A percentile compares a stretch with the other conserved stretches of the same genome.
These are phyloP conservation scores for Beaufortia kweichowensis DNA, from an alignment of 2,113 vertebrate genomes.

Conservation along the genomic window DNA sequence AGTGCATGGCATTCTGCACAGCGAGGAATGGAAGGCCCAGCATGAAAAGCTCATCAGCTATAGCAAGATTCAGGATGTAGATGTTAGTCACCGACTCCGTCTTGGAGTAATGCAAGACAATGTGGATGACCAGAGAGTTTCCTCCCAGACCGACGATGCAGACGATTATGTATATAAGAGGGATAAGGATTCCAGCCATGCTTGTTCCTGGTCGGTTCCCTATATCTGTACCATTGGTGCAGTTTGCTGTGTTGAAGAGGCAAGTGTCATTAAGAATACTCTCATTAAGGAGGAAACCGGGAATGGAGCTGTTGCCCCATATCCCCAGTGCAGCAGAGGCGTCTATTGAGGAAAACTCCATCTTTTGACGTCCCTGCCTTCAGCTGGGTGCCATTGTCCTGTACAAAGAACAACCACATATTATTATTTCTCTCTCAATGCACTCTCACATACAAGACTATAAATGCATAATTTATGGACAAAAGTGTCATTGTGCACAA, in stretches of 20 bases:
- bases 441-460: slow-evolving; percentile 10
- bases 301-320: slow-evolving; percentile 63
- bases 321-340: slow-evolving; percentile 50
- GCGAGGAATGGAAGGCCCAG: slow-evolving; percentile 91
- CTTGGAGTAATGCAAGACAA: slow-evolving; percentile 89
- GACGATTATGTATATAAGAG: slow-evolving; percentile 86
- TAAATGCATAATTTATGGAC: slow-evolving; percentile 36
- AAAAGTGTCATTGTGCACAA: slow-evolving; percentile 32
- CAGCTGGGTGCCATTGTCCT: slow-evolving; percentile 51
- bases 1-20: slow-evolving; percentile 86
- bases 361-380: slow-evolving; percentile 35
- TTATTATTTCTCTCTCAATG: slow-evolving; percentile 20
- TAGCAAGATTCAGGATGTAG: slow-evolving; percentile 93
- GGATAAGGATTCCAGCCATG: slow-evolving; percentile 80
- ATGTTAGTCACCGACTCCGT: slow-evolving; percentile 95
- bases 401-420: slow-evolving; percentile 43
- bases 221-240: slow-evolving; percentile 28
- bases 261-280: slow-evolving; percentile 52
- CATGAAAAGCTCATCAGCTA: slow-evolving; percentile 93
- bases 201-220: slow-evolving; percentile 51
- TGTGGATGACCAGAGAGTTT: slow-evolving; percentile 90
- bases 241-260: slow-evolving; percentile 53
- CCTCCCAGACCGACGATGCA: slow-evolving; percentile 86
- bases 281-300: slow-evolving; percentile 62
- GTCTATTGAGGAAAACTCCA: slow-evolving; percentile 47